Evolutionary conservation across 2,797 vertebrate genomes (phyloP).

Genomic region (Pangasius larnaudii): DNA sequence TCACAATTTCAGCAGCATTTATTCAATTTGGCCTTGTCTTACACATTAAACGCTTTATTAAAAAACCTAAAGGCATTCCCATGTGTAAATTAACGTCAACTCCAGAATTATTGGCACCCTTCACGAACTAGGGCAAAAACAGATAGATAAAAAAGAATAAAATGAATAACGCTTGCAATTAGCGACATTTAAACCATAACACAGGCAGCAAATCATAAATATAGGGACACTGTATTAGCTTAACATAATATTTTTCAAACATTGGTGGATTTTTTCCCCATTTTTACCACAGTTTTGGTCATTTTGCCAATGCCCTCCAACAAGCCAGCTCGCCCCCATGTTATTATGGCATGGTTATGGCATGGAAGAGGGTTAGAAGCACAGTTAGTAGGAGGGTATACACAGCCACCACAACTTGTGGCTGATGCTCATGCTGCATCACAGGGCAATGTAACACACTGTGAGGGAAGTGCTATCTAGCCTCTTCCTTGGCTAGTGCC

Average conservation of each 20-base stretch:
- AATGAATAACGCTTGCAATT: no score
- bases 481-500: not conserved
- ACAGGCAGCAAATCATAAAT: not conserved
- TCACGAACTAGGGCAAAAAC: not conserved
- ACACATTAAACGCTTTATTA: conserved; percentile 9
- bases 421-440: not conserved
- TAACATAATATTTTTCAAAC: not conserved
- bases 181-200: not conserved
- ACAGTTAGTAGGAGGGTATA: no score
- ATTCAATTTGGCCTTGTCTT: conserved; percentile 13
- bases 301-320: not conserved
- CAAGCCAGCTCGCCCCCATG: not conserved
- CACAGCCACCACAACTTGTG: not conserved
- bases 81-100: conserved; percentile 1
- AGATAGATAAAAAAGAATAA: not conserved
- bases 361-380: not conserved
- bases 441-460: not conserved
- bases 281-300: not conserved
- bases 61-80: conserved; percentile 11
- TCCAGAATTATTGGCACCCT: not conserved
- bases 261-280: not conserved
- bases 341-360: not conserved
- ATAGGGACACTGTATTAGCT: no score
- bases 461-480: not conserved
- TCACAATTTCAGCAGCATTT: conserved; percentile 6